Base-by-base conservation (phyloP, 2,888 invertebrate genomes). In the Acheta domesticus region DNA sequence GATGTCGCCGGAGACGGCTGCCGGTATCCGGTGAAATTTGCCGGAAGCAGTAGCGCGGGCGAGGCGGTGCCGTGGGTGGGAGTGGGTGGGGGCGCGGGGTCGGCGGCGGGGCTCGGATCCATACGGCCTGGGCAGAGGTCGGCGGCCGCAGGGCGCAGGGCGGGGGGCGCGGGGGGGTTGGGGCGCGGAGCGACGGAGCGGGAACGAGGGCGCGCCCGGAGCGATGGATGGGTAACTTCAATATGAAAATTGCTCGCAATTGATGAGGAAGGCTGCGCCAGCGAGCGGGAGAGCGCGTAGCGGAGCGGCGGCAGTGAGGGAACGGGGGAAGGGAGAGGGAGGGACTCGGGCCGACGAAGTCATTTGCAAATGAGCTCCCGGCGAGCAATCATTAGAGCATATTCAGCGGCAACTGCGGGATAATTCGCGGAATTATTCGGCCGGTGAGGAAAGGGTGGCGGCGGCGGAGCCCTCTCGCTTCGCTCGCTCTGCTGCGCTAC, bases 351-450 rank as follows among this genome's bases (percentile, higher is more conserved):
- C 79, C 79, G 81, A 82, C 81, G 82, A 82, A 82, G 82, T 82
- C 82, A 82, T 82, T 82, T 82, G 81, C 82, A 82, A 81, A 82
- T 82, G 81, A 81, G 81, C 81, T 76, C 79, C 78, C 50, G 49
- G 20, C 12, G 49, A 73, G 78, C 48, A 49, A 78, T 81, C 81
- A 81, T 82, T 81, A 82, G 86, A 86, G 86, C 86, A 87, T 86
- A 87, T 87, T 87, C 87, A 86, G 85, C 83, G 85, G 85, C 79
- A 80, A 82, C 36, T 21, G 79, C 75, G 77, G 86, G 86, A 87
- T 86, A 86, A 87, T 87, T 86, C 85, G 85, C 82, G 85, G 84
- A 86, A 86, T 86, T 85, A 86, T 86, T 86, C 86, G 84, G 83
- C 82, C 82, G 81, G 74, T 80, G 82, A 36, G 36, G 62, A 14